Conservation (phyloP, 2,888 invertebrate genomes). For the Thera britannica region DNA sequence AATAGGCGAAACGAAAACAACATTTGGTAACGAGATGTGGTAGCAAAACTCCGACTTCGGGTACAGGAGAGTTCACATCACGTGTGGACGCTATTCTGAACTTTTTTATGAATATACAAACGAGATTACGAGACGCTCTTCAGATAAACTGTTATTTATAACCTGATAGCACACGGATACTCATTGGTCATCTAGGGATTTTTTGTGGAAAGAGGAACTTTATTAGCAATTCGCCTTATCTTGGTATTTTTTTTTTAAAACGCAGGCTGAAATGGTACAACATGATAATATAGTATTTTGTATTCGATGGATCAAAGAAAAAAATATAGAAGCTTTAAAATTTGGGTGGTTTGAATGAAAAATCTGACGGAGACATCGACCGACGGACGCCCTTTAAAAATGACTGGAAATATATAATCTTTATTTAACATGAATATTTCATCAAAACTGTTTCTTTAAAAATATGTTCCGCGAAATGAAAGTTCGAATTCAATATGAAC, state of each 20-base stretch:
- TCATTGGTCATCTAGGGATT: neutral
- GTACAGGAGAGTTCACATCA: slow-evolving; percentile 38
- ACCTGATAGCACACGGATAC: slow-evolving; percentile 2
- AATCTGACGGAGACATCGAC: slow-evolving; percentile 38
- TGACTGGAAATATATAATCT: slow-evolving; percentile 34
- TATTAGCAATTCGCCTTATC: no score
- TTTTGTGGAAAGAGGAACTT: no score
- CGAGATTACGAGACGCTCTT: slow-evolving; percentile 30
- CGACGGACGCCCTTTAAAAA: slow-evolving; percentile 31
- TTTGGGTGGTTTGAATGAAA: slow-evolving; percentile 46
- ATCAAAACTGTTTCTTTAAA: slow-evolving; percentile 8
- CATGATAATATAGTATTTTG: neutral
- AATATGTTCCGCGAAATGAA: slow-evolving; percentile 14
- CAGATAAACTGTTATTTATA: slow-evolving; percentile 11
- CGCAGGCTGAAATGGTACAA: no score
- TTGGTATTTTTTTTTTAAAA: no score
- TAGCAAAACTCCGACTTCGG: no score
- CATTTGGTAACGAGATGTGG: no score
- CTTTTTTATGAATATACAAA: slow-evolving; percentile 28
- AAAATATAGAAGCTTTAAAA: slow-evolving; percentile 48
- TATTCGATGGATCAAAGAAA: slow-evolving; percentile 50
- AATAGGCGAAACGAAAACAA: no score
- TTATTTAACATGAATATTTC: slow-evolving; percentile 22
- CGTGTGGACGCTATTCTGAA: slow-evolving; percentile 34
- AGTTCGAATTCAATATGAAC: slow-evolving; percentile 11